phyloP scores from a whole-genome alignment of 2,888 invertebrate genomes.

The Drosophila antonietae region DNA sequence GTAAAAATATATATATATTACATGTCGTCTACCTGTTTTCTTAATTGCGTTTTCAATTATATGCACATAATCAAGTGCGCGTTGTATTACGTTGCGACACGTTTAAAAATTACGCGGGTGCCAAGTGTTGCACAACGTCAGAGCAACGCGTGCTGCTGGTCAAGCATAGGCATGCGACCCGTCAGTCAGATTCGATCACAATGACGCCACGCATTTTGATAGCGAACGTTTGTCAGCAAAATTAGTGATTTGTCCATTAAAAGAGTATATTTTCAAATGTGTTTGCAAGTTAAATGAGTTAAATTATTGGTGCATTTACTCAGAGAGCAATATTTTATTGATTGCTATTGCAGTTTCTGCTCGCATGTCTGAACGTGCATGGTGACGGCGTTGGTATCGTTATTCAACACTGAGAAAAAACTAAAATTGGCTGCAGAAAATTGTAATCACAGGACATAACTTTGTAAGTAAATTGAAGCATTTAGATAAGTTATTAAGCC shows the following conservation, averaged over 20 bases:
- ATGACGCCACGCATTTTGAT: constrained; percentile 30
- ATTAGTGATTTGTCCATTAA: neutral
- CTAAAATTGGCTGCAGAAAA: constrained; percentile 69
- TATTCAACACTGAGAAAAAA: constrained; percentile 76
- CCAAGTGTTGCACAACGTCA: constrained; percentile 57
- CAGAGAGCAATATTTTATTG: neutral
- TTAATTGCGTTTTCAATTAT: constrained; percentile 17
- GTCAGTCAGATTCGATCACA: constrained; percentile 43
- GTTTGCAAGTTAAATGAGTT: neutral
- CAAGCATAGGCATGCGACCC: constrained; percentile 47
- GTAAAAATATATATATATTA: constrained; percentile 53
- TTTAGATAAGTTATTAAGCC: constrained; percentile 20
- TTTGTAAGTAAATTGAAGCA: constrained; percentile 76
- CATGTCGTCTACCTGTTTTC: constrained; percentile 38
- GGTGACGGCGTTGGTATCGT: constrained; percentile 24
- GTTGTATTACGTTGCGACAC: too few relatives aligned
- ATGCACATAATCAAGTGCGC: neutral
- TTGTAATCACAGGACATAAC: constrained; percentile 77
- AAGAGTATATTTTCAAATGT: constrained; percentile 16
- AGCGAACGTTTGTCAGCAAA: constrained; percentile 1
- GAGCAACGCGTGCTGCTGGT: constrained; percentile 18
- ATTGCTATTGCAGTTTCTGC: constrained; percentile 11
- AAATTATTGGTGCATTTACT: neutral
- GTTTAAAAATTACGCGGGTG: constrained; percentile 53
- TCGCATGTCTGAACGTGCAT: constrained; percentile 59